Base-by-base conservation (phyloP, 2,797 vertebrate genomes). In the Pseudocheirus occidentalis region DNA sequence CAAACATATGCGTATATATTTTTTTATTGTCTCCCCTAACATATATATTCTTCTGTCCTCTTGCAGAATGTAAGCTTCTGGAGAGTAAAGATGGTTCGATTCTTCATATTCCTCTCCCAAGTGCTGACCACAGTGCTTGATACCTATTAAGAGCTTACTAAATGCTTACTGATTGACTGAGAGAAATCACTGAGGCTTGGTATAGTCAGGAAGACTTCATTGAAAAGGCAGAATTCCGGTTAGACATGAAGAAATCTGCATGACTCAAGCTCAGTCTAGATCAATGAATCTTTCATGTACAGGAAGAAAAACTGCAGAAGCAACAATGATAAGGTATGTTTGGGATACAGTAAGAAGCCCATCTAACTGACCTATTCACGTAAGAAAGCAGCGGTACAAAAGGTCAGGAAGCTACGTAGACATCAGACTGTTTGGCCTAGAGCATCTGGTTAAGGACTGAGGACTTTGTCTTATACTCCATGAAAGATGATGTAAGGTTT, bases 401-500 rank as follows among this genome's bases (percentile, higher is more conserved):
- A 87, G 46, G 54, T 57, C 92, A 50, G 31, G 18, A 91, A 54
- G n/a, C 59, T 52, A 10, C 54, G 94, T 16, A 95, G 46, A 16
- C 93, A 55, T 92, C 59, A 54, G 73, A 95, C 9, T 90, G 58
- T 55, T 91, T 87, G 40, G 27, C 55, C 29, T 90, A 54, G 55
- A 97, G 94, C 92, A 58, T 0, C 52, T 95, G 29, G 56, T 11
- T 40, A 66, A 90, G 94, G 54, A 53, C 62, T 50, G 66, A 16
- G 66, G n/a, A 73, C n/a, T 53, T 29, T 96, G 73, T 55, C 95
- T 94, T 92, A 87, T 58, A 93, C 94, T 93, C 59, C 59, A 90
- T 57, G 58, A 95, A 95, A 96, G 92, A 46, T 10, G 29, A 91
- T 93, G 3, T 90, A 62, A 95, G 54, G 21, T 95, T 94, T 91